A percentile compares a stretch with the other conserved stretches of the same genome.
phyloP scores from a whole-genome alignment of 2,888 invertebrate species.

The Spialia ferax region DNA sequence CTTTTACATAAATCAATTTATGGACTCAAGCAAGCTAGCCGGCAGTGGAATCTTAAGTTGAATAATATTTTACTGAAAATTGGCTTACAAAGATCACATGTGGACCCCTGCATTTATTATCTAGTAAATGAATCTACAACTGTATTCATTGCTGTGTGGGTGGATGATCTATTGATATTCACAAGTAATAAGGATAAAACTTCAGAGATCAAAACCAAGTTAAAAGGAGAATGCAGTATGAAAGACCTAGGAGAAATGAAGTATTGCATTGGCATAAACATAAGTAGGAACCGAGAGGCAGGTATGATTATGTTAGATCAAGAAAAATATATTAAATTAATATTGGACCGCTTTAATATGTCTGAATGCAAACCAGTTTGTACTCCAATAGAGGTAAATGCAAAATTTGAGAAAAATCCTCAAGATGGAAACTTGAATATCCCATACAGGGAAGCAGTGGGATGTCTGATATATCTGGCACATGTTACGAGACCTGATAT shows the following conservation, averaged over 20 bases:
- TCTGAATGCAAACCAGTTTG: too few species aligned
- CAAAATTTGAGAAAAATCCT: too few species aligned
- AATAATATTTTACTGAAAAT: too few species aligned
- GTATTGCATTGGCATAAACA: background rate
- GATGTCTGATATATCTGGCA: background rate
- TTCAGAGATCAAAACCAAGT: too few species aligned
- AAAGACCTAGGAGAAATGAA: background rate
- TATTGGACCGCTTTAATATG: background rate
- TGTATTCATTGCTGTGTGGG: background rate
- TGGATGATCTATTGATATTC: background rate
- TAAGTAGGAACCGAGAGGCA: background rate
- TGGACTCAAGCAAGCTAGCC: slow-evolving; percentile 43
- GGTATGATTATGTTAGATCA: background rate
- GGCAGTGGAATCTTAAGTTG: slow-evolving; percentile 44
- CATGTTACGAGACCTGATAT: background rate
- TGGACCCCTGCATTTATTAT: too few species aligned
- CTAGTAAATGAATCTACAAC: too few species aligned
- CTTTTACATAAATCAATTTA: slow-evolving; percentile 42
- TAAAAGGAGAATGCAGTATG: background rate
- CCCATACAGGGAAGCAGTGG: background rate
- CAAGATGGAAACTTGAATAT: too few species aligned
- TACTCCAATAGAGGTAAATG: too few species aligned
- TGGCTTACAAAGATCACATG: too few species aligned
- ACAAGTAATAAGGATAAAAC: background rate
- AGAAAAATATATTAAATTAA: background rate